phyloP scores from a whole-genome alignment of 2,888 invertebrate genomes.

The Hypselothyrea guttata region DNA sequence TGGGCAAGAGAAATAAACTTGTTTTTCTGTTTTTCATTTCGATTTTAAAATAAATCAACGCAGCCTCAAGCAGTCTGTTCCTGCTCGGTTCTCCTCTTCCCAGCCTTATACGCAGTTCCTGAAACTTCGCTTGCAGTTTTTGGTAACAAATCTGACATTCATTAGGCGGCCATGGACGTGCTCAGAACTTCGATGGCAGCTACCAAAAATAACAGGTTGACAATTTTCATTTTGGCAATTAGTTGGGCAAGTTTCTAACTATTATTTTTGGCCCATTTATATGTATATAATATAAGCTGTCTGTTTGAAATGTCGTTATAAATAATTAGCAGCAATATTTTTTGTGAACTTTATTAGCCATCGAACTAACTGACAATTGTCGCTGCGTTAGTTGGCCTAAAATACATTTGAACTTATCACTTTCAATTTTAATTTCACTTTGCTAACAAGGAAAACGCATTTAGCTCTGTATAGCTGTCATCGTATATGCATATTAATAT shows the following conservation, averaged over 20 bases:
- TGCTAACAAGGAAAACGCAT: conserved; percentile 22
- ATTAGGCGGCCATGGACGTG: conserved; percentile 62
- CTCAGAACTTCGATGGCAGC: conserved; percentile 45
- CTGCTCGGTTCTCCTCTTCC: not conserved
- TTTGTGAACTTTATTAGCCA: conserved; percentile 2
- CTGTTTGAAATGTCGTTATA: not conserved
- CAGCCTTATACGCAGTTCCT: conserved; percentile 8
- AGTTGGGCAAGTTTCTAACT: conserved; percentile 12
- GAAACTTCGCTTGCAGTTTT: conserved; percentile 15
- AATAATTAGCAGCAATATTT: conserved; percentile 4
- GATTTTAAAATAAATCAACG: conserved; percentile 55
- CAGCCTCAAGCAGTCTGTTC: conserved; percentile 3
- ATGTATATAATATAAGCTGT: not conserved
- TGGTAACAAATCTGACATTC: conserved; percentile 46
- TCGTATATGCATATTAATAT: no score
- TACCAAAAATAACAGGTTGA: conserved; percentile 42
- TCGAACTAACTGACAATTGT: conserved; percentile 6
- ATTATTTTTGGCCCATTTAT: no score
- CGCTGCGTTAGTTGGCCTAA: no score
- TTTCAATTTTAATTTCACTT: not conserved
- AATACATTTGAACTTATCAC: conserved; percentile 14
- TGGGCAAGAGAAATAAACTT: conserved; percentile 42
- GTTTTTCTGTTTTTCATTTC: conserved; percentile 63
- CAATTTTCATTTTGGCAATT: conserved; percentile 42
- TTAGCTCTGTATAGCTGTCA: not conserved